Conservation (phyloP, 2,113 vertebrate species). For the Podarcis cretensis region DNA sequence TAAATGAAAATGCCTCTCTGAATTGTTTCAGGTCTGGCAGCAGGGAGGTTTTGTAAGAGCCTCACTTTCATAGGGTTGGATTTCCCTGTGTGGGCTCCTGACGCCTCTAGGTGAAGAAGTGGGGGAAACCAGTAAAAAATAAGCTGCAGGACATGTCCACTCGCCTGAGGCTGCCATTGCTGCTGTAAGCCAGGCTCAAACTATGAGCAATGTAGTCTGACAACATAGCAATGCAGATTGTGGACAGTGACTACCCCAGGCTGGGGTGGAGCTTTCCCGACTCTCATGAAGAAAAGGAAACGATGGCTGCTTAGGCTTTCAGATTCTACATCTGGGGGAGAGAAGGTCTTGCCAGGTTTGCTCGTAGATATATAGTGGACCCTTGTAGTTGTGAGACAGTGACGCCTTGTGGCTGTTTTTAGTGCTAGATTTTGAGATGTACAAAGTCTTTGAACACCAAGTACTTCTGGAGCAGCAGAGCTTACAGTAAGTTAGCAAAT, state of each 20-base stretch:
- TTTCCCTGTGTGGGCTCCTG: neutral
- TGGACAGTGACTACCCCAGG: neutral
- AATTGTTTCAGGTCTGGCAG: neutral
- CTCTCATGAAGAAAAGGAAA: neutral
- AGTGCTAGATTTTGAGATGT: neutral
- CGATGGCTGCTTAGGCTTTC: neutral
- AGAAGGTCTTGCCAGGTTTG: neutral
- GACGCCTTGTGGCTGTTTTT: constrained; percentile 4
- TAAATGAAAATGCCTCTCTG: neutral
- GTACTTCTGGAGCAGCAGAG: neutral
- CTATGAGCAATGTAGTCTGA: neutral
- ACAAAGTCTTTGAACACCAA: neutral
- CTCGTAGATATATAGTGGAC: neutral
- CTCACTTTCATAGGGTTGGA: neutral
- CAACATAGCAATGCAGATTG: neutral
- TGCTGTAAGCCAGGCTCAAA: neutral
- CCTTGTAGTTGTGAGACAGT: neutral
- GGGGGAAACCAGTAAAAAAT: too few species aligned
- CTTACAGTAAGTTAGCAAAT: neutral
- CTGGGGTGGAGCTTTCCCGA: neutral
- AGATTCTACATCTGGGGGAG: neutral
- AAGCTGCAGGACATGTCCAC: neutral
- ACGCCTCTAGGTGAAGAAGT: neutral
- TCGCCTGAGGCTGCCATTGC: neutral
- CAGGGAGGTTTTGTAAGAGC: neutral